phyloP scores from a whole-genome alignment of 2,113 vertebrate species.

The Pluvianellus socialis region DNA sequence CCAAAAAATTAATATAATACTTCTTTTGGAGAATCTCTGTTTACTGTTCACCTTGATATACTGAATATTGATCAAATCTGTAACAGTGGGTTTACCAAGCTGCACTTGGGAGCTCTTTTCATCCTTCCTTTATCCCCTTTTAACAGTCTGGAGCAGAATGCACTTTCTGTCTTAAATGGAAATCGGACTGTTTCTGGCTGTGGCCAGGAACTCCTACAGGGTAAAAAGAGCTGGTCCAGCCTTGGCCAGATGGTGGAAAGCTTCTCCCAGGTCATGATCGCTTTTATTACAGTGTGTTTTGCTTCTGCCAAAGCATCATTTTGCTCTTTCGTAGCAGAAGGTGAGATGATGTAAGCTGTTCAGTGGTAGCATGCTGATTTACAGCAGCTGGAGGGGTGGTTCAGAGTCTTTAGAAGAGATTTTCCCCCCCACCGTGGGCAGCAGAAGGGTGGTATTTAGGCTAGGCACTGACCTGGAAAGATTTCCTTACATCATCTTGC shows the following conservation, averaged over 20 bases:
- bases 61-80: not conserved
- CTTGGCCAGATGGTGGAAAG: slow-evolving; percentile 30
- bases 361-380: not conserved
- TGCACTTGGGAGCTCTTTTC: not conserved
- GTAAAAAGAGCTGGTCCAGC: not conserved
- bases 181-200: not conserved
- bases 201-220: not conserved
- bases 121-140: not conserved
- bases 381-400: not conserved
- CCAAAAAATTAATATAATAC: not conserved
- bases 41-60: not conserved
- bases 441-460: not conserved
- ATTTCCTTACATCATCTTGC: slow-evolving; percentile 78
- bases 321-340: slow-evolving; percentile 12
- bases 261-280: not conserved
- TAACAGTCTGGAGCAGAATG: not conserved
- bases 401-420: not conserved
- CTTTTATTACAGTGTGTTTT: not conserved
- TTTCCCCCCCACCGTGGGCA: not conserved
- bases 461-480: not conserved
- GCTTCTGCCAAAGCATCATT: not conserved
- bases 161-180: slow-evolving; percentile 9
- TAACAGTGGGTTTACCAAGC: not conserved
- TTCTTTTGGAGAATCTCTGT: not conserved
- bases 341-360: not conserved